phyloP scores from a whole-genome alignment of 2,797 vertebrate genomes.

The Urocyon cinereoargenteus region DNA sequence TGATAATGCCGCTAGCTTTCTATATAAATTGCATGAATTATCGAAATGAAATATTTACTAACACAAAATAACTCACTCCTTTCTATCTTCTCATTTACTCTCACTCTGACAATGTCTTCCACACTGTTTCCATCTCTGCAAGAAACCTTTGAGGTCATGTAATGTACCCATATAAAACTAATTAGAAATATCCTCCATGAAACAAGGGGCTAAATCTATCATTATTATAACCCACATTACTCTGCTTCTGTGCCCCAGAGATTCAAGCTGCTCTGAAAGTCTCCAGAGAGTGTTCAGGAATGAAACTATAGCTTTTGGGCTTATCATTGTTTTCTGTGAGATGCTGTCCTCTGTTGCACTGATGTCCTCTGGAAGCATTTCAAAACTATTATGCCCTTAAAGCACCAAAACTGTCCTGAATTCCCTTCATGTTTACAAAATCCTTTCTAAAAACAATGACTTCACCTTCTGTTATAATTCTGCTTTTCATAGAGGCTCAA shows the following conservation, averaged over 20 bases:
- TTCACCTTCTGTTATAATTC: not conserved
- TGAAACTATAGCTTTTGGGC: not conserved
- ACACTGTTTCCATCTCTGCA: not conserved
- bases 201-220: not conserved
- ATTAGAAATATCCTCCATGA: slow-evolving; percentile 1
- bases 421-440: not conserved
- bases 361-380: not conserved
- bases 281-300: not conserved
- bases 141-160: not conserved
- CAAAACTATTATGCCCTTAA: not conserved
- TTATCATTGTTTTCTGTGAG: not conserved
- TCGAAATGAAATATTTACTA: not conserved
- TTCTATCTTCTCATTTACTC: not conserved
- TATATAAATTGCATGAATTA: not conserved
- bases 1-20: not conserved
- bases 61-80: not conserved
- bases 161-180: slow-evolving; percentile 19
- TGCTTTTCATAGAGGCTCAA: not conserved
- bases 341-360: not conserved
- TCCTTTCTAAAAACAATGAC: not conserved
- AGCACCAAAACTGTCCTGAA: not conserved
- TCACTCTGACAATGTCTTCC: not conserved
- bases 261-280: not conserved
- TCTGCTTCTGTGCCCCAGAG: not conserved
- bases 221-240: not conserved